Evolutionary conservation across 2,797 vertebrate genomes (phyloP), one percentile per base, ranked within the genome.

Genomic region (Epinephelus awoara): DNA sequence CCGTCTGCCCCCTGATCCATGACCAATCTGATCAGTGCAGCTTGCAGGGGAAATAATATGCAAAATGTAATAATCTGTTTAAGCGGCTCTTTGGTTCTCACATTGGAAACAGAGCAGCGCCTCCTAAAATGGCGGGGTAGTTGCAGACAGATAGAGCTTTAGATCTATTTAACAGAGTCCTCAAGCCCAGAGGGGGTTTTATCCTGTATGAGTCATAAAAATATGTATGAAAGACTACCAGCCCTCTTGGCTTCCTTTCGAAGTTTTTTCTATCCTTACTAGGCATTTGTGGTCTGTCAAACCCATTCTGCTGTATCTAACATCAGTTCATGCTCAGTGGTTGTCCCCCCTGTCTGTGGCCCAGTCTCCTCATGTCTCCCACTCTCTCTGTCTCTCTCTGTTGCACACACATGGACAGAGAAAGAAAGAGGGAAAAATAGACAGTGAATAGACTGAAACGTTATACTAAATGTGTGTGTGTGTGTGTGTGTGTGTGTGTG

Each of bases 1-100:
- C 88, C 79, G 59, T 85, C 75, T 79, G 87, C 70, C 75, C 85
- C 83, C 65, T 91, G 92, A 92, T 92, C 94, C 92, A 88, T 93
- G 89, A 93, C 93, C 90, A 88, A 90, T 88, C 89, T 91, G 90
- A 91, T 94, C 85, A 85, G 83, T 67, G 87, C 81, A 73, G 87
- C 90, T 87, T 91, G 85, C 85, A 88, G 75, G 82, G 69, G 67
- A 88, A 88, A 83, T 88, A 84, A 85, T 87, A 83, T 81, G 76
- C 87, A 81, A 81, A 92, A 89, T 82, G 77, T 85, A 81, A 82
- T 89, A 83, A 90, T 90, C 82, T 78, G 57, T 88, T 92, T 80
- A 83, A 88, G 81, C 79, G 5, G 70, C 63, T 77, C 82, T 84
- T 85, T 81, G 70, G 62, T 76, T 88, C 58, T 69, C 59, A 73